Conservation (phyloP, 2,888 invertebrate genomes). For the Thecocarcelia acutangulata region DNA sequence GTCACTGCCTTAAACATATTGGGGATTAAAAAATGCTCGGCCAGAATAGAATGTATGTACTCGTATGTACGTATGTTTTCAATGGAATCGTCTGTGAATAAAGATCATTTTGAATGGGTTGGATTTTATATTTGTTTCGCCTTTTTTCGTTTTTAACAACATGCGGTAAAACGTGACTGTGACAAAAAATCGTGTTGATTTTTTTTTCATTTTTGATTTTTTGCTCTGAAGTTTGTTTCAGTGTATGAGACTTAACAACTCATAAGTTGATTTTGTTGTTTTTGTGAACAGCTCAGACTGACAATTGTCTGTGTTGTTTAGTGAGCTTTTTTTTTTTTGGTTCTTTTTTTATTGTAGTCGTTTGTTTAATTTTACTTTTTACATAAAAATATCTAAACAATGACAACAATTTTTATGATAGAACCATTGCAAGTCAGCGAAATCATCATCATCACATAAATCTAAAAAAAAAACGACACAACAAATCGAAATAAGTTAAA, state of each 20-base stretch:
- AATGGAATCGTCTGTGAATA: constrained; percentile 37
- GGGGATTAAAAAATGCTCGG: constrained; percentile 44
- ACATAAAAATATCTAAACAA: constrained; percentile 65
- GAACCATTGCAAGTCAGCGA: constrained; percentile 60
- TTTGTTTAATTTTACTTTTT: constrained; percentile 47
- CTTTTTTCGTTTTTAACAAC: constrained; percentile 44
- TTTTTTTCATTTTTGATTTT: constrained; percentile 54
- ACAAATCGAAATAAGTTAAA: constrained; percentile 30
- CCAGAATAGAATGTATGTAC: constrained; percentile 41
- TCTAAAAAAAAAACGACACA: constrained; percentile 2
- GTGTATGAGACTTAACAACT: constrained; percentile 33
- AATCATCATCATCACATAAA: constrained; percentile 62
- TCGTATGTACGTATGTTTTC: background rate
- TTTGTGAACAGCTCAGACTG: constrained; percentile 41
- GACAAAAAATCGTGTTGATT: constrained; percentile 69
- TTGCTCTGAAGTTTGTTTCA: constrained; percentile 36
- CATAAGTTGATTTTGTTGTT: constrained; percentile 19
- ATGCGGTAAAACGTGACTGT: constrained; percentile 69
- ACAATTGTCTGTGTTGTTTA: constrained; percentile 50
- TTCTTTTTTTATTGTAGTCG: constrained; percentile 6
- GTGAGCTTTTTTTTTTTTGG: constrained; percentile 9
- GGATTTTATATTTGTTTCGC: constrained; percentile 31
- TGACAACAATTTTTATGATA: constrained; percentile 68
- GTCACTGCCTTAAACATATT: constrained; percentile 42
- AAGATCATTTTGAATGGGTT: constrained; percentile 32